Percentiles rank a stretch among this genome's conserved stretches.
Evolutionary conservation across 2,888 invertebrate genomes (phyloP).

Genomic region (Acrocera orbiculus): DNA sequence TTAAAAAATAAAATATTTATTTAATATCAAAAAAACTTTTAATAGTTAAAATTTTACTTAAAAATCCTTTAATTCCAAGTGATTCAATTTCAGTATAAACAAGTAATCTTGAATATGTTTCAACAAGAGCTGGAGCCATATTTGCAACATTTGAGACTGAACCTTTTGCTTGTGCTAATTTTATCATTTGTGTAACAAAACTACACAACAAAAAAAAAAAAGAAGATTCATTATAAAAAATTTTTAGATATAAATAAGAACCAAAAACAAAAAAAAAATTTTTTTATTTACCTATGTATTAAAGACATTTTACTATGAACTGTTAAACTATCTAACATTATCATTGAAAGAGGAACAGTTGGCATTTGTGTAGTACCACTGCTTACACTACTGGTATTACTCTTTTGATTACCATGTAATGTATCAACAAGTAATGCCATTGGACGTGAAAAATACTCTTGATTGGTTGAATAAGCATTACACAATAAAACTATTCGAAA

Average conservation of each 20-base stretch:
- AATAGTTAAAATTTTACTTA: slow-evolving; percentile 41
- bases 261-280: not conserved
- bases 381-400: slow-evolving; percentile 34
- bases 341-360: slow-evolving; percentile 79
- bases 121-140: slow-evolving; percentile 79
- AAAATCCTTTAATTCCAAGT: slow-evolving; percentile 88
- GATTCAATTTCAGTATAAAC: slow-evolving; percentile 96
- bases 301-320: slow-evolving; percentile 90
- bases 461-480: slow-evolving; percentile 87
- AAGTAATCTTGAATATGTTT: slow-evolving; percentile 81
- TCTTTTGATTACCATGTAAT: slow-evolving; percentile 52
- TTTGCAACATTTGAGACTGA: slow-evolving; percentile 46
- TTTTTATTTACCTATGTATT: slow-evolving; percentile 38
- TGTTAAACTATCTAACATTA: slow-evolving; percentile 80
- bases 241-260: not conserved
- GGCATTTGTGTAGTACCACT: slow-evolving; percentile 40
- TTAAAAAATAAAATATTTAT: not conserved
- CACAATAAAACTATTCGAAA: slow-evolving; percentile 82
- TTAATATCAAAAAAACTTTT: too few species aligned
- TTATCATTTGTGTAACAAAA: slow-evolving; percentile 77
- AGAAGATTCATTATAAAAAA: not conserved
- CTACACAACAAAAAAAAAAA: slow-evolving; percentile 21
- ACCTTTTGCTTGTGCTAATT: slow-evolving; percentile 72
- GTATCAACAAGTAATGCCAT: slow-evolving; percentile 86
- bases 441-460: slow-evolving; percentile 76